Percentiles rank a stretch among this genome's conserved stretches.
Conservation (phyloP, 2,888 invertebrate genomes). For the Isoperla grammatica region DNA sequence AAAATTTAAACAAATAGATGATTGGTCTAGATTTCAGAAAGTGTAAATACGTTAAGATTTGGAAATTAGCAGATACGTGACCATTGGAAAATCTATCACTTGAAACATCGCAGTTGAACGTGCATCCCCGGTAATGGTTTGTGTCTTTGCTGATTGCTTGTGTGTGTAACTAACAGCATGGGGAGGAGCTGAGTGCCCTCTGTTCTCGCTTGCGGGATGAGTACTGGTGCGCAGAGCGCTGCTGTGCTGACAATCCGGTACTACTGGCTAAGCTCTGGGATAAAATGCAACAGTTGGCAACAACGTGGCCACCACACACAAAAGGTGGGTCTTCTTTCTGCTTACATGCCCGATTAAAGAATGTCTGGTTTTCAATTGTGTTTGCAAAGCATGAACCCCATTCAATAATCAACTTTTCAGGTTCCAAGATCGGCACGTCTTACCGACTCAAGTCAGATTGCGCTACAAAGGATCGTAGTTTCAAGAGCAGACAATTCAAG, state of each 20-base stretch:
- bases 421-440: slow-evolving; percentile 23
- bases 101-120: not conserved
- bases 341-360: not conserved
- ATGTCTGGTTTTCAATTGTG: not conserved
- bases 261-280: slow-evolving; percentile 43
- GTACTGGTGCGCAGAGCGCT: slow-evolving; percentile 35
- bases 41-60: not conserved
- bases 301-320: slow-evolving; percentile 39
- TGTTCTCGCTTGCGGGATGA: slow-evolving; percentile 36
- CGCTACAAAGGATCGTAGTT: slow-evolving; percentile 21
- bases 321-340: slow-evolving; percentile 24
- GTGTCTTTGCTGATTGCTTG: slow-evolving; percentile 25
- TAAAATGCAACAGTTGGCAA: slow-evolving; percentile 45
- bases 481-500: slow-evolving; percentile 45
- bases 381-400: slow-evolving; percentile 4
- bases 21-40: not conserved
- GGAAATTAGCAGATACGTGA: too few species aligned
- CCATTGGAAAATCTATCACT: too few species aligned
- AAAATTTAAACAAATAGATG: not conserved
- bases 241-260: slow-evolving; percentile 34
- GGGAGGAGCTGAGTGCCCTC: slow-evolving; percentile 45
- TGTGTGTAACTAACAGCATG: slow-evolving; percentile 58
- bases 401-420: slow-evolving; percentile 13
- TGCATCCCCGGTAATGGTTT: slow-evolving; percentile 18
- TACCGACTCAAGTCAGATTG: slow-evolving; percentile 20